Base-by-base conservation (phyloP, 2,888 invertebrate species). In the Drosophila eohydei region DNA sequence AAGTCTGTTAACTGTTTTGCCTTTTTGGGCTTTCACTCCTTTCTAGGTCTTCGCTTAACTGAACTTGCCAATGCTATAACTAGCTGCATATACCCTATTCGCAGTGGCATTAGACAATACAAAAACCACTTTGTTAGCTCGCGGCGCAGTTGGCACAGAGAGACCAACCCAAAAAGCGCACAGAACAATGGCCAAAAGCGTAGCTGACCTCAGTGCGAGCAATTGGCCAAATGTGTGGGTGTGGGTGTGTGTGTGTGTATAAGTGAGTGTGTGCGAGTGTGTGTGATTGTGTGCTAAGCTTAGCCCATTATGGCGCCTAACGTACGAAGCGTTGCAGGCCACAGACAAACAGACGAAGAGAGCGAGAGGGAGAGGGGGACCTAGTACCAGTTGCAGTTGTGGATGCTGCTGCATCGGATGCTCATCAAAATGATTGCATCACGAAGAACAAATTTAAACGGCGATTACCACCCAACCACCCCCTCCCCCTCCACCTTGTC, bases 381-480 rank as follows among this genome's bases (percentile, higher is more conserved):
- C 30, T 9, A 8, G n/a, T 30, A 36, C 32, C 51, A 63, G 38
- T 68, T 41, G 46, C 56, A 55, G n/a, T 50, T 65, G 65, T 34
- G 26, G 62, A 32, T 34, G 68, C 56, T 66, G 78, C 63, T 46
- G 71, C 74, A 74, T 78, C 66, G 78, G 78, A 78, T 78, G 74
- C 78, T 78, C 78, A 80, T 81, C 82, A 84, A 81, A 90, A 91
- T 90, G 91, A 89, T 91, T 88, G 83, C 77, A 81, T 82, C 90
- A 91, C 91, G 91, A 91, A 90, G 86, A 89, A 85, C 91, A 90
- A 90, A 90, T 90, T 90, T 90, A 89, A 85, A 79, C 81, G 67
- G 81, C 83, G 88, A 86, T 86, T 88, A 86, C 81, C 73, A 65
- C 70, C 64, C 14, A 52, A 38, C 40, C 59, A 41, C 51, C 54